A percentile compares a stretch with the other conserved stretches of the same genome.
Conservation (phyloP, 2,113 vertebrate genomes). For the Salvator merianae region DNA sequence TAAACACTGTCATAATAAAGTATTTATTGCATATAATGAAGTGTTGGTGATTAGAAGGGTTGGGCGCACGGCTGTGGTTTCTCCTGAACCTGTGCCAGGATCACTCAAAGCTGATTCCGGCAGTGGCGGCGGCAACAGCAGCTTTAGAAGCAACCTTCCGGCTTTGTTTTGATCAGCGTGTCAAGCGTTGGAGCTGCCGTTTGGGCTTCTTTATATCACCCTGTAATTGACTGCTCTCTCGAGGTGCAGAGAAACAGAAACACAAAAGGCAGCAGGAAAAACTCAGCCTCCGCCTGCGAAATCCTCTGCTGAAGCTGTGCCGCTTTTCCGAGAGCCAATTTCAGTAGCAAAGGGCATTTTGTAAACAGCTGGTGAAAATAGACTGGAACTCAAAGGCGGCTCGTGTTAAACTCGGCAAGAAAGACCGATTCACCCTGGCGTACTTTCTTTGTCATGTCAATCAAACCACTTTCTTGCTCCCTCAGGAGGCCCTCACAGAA, state of each 20-base stretch:
- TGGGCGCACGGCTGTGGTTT: slow-evolving; percentile 66
- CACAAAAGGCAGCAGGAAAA: slow-evolving; percentile 41
- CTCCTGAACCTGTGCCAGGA: slow-evolving; percentile 71
- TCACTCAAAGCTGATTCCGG: slow-evolving; percentile 70
- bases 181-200: slow-evolving; percentile 68
- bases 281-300: slow-evolving; percentile 47
- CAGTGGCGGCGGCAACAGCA: slow-evolving; percentile 62
- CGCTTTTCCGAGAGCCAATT: slow-evolving; percentile 63
- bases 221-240: slow-evolving; percentile 70
- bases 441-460: slow-evolving; percentile 72
- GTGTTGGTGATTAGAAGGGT: slow-evolving; percentile 71
- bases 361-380: slow-evolving; percentile 72
- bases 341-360: slow-evolving; percentile 68
- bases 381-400: slow-evolving; percentile 62
- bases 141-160: slow-evolving; percentile 60
- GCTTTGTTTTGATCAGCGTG: slow-evolving; percentile 71
- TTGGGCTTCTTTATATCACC: slow-evolving; percentile 68
- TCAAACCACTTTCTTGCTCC: slow-evolving; percentile 77
- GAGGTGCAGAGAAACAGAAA: slow-evolving; percentile 56
- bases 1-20: slow-evolving; percentile 71
- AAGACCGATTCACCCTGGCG: slow-evolving; percentile 63
- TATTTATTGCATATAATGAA: slow-evolving; percentile 75
- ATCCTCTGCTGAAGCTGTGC: slow-evolving; percentile 43
- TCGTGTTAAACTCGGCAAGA: slow-evolving; percentile 64
- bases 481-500: slow-evolving; percentile 68